Percentiles rank a stretch among this genome's conserved stretches.
Evolutionary conservation across 2,797 vertebrate genomes (phyloP).

Genomic region (Okamejei kenojei): DNA sequence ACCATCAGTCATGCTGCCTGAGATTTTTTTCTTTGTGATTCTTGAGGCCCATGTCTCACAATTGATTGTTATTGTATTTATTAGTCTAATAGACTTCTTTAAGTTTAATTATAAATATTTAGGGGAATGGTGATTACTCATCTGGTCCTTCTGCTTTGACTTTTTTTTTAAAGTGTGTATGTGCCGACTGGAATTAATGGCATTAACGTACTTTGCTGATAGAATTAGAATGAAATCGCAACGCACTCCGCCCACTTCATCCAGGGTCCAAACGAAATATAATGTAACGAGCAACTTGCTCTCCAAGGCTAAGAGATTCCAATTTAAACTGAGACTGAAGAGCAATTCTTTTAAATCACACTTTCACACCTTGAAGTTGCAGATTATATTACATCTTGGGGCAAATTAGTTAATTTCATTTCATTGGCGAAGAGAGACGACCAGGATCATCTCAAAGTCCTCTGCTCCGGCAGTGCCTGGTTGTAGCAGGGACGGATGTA

Average conservation of each 20-base stretch:
- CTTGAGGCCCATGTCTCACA: not conserved
- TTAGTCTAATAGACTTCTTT: not conserved
- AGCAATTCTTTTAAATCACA: conserved; percentile 54
- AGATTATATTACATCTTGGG: conserved; percentile 49
- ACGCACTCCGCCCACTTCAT: not conserved
- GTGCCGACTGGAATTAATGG: not conserved
- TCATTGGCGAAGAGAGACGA: conserved; percentile 56
- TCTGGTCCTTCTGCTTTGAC: not conserved
- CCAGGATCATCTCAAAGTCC: conserved; percentile 58
- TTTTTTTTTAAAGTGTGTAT: not conserved
- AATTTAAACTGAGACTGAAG: conserved; percentile 50
- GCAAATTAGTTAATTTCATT: conserved; percentile 53
- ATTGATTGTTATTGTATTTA: conserved; percentile 19
- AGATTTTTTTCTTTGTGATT: conserved; percentile 22
- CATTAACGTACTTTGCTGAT: not conserved
- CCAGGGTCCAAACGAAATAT: not conserved
- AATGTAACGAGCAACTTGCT: conserved; percentile 41
- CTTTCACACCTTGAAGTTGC: conserved; percentile 50
- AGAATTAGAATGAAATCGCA: not conserved
- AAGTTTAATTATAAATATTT: not conserved
- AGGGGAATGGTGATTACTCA: not conserved
- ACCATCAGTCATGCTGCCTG: conserved; percentile 1
- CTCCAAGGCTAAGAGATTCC: conserved; percentile 48
- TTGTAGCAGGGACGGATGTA: conserved; percentile 46
- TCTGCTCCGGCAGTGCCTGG: conserved; percentile 51